Base-by-base conservation (phyloP, 2,888 invertebrate species). In the Nomada fucata region DNA sequence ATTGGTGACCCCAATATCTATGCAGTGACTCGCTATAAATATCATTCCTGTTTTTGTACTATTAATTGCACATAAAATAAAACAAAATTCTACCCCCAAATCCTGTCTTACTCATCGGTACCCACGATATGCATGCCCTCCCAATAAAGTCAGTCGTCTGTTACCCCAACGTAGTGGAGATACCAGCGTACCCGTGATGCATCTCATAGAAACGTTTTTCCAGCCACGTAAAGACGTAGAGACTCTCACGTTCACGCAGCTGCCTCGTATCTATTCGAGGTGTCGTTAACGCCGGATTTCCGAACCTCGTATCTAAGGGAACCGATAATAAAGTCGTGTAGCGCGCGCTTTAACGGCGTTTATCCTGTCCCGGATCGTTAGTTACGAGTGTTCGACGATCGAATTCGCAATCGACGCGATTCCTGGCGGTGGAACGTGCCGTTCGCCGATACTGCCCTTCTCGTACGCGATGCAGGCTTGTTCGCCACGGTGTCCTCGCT, bases 291-390 rank as follows among this genome's bases (percentile, higher is more conserved):
- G 63, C 57, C 64, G 65, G 70, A 79, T 79, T 71, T 78, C 78
- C 47, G 52, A 60, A 23, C n/a, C 23, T 59, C 70, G 65, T 79
- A 79, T 68, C 80, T 80, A 73, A 80, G 68, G 80, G 73, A 73
- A 73, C 63, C 52, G 72, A 73, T 79, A 81, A 73, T 81, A 81
- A 80, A 79, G 80, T 79, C 80, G 57, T 76, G 64, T 63, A 71
- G 57, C 63, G 59, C 42, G 68, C 53, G 59, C 68, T 73, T 79
- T 74, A 80, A 69, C 81, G 47, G 52, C 80, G 69, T 69, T 82
- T 82, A 76, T 65, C 82, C 82, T 50, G 29, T 50, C 44, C 64
- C 50, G 59, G 73, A 73, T 82, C 82, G 82, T 83, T 83, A 82
- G 69, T 82, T 82, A 82, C 82, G 76, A 82, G 71, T 71, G 82